A percentile compares a stretch with the other conserved stretches of the same genome.
These are phyloP conservation scores for Drosophila truncata DNA, from an alignment of 1,140 invertebrate genomes.

Conservation along the genomic window DNA sequence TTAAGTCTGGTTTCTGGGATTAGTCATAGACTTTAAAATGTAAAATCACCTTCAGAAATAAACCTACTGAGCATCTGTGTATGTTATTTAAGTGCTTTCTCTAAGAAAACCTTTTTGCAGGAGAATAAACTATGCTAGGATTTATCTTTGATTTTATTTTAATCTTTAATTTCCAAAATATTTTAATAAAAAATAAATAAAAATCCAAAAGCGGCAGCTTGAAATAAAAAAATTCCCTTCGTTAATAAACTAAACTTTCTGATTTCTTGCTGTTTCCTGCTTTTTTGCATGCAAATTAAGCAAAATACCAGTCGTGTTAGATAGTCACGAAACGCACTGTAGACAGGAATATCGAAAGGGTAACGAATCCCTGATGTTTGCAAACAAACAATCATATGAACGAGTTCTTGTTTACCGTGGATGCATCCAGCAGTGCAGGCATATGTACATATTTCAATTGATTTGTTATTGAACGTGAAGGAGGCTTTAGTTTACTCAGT, in stretches of 20 bases:
- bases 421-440: conserved; percentile 28
- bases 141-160: background rate
- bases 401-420: conserved; percentile 37
- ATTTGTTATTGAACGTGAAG: conserved; percentile 43
- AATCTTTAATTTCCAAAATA: background rate
- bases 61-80: background rate
- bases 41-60: background rate
- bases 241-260: background rate
- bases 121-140: background rate
- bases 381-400: conserved; percentile 32
- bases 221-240: background rate
- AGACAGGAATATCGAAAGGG: conserved; percentile 1
- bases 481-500: conserved; percentile 36
- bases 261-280: background rate
- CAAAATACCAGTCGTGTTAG: background rate
- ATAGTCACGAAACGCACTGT: conserved; percentile 23
- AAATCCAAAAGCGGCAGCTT: background rate
- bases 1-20: background rate
- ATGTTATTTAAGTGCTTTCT: background rate
- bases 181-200: background rate
- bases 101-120: background rate
- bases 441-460: conserved; percentile 43
- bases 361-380: conserved; percentile 37
- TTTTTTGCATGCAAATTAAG: background rate
- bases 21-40: background rate